phyloP scores from a whole-genome alignment of 2,888 invertebrate genomes.

The Drosophila diplacantha region DNA sequence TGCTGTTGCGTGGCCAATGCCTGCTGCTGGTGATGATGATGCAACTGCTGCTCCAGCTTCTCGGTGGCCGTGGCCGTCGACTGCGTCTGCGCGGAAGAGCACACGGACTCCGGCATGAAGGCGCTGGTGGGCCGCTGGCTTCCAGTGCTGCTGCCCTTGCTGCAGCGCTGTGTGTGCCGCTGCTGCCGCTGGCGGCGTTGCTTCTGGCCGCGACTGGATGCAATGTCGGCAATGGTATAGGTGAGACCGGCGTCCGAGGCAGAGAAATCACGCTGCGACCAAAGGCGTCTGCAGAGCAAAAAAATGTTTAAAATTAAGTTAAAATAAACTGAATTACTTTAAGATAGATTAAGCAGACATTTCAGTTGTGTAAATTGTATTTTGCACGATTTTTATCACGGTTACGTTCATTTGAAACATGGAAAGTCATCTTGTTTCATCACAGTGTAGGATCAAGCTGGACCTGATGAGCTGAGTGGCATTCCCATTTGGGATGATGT shows the following conservation, averaged over 20 bases:
- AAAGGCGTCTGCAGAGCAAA: conserved; percentile 54
- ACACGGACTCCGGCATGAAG: conserved; percentile 70
- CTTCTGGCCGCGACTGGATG: conserved; percentile 51
- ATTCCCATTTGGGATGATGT: conserved; percentile 39
- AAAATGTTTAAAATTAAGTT: not conserved
- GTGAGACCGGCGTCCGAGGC: conserved; percentile 77
- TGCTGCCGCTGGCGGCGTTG: conserved; percentile 63
- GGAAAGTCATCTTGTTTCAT: not conserved
- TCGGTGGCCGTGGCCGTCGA: conserved; percentile 73
- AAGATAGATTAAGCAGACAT: not conserved
- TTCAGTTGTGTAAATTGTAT: not conserved
- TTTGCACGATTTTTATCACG: not conserved
- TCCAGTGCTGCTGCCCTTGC: conserved; percentile 50
- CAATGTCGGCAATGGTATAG: conserved; percentile 75
- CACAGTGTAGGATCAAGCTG: conserved; percentile 1
- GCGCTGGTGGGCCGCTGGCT: conserved; percentile 59
- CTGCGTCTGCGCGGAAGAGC: conserved; percentile 75
- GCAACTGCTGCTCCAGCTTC: conserved; percentile 69
- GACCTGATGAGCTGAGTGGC: conserved; percentile 26
- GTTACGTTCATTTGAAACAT: not conserved
- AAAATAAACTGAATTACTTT: not conserved
- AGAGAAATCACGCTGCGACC: conserved; percentile 76
- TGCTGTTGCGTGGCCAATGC: conserved; percentile 63
- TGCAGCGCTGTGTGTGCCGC: conserved; percentile 63
- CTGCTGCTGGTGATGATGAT: conserved; percentile 67